Conservation (phyloP, 2,888 invertebrate genomes). For the Aspidiotus destructor region DNA sequence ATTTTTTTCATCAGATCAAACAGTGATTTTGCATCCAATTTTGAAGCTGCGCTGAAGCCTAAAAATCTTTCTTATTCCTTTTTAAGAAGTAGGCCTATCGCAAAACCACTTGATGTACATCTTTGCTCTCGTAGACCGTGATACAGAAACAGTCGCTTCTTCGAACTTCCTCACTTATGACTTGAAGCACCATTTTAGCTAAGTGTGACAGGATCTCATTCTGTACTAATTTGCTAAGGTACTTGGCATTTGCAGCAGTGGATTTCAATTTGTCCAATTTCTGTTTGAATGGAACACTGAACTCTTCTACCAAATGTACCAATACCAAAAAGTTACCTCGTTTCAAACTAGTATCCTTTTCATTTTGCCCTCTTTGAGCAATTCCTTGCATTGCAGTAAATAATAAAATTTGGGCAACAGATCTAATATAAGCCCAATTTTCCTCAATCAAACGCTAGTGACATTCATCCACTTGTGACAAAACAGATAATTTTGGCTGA, state of each 20-base stretch:
- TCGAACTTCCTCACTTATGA: not conserved
- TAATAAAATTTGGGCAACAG: conserved; percentile 35
- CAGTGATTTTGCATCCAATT: not conserved
- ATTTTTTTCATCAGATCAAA: too few species aligned
- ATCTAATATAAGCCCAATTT: conserved; percentile 35
- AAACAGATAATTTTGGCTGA: conserved; percentile 33
- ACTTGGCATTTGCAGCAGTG: not conserved
- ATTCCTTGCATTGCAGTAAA: conserved; percentile 36
- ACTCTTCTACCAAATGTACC: too few species aligned
- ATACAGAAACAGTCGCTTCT: not conserved
- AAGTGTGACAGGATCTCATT: not conserved
- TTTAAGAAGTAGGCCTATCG: too few species aligned
- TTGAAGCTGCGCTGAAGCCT: not conserved
- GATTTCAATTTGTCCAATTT: not conserved
- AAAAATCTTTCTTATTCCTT: not conserved
- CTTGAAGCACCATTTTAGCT: not conserved
- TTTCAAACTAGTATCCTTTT: conserved; percentile 23
- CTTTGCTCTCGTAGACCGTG: not conserved
- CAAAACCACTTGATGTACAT: not conserved
- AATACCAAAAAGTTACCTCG: not conserved
- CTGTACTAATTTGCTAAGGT: not conserved
- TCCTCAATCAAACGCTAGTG: conserved; percentile 35
- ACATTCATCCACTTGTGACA: conserved; percentile 35
- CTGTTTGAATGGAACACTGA: not conserved
- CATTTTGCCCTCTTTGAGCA: conserved; percentile 35